Base-by-base conservation (phyloP, 1,140 invertebrate species). In the Zophobas morio region DNA sequence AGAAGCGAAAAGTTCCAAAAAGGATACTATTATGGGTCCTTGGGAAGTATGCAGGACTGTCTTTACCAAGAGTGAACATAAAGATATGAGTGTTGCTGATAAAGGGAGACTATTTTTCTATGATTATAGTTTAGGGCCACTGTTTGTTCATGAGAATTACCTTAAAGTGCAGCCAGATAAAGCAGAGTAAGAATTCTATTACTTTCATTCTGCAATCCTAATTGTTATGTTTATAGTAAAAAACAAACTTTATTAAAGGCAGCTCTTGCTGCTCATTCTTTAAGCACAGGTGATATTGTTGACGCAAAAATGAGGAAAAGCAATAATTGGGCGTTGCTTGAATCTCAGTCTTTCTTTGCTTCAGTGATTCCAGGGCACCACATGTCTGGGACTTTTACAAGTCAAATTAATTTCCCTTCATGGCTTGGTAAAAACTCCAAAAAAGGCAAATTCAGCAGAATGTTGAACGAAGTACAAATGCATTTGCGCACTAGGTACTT, bases 71-170 rank as follows among this genome's bases (percentile, higher is more conserved):
- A 90, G 94, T 46, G 94, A 97, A 72, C 94, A 96, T 80, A 93
- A 93, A 81, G 89, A 87, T 0, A 98, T 97, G 95, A 91, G 87
- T 8, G 88, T 97, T 1, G 88, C 92, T 81, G 96, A 99, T 82
- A 98, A 97, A 87, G 93, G 92, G 56, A 94, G 96, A 84, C 87
- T 99, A 49, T 99, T 99, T 87, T 99, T 99, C 87, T 93, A 96
- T 80, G 99, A 99, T 88, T 99, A 99, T 87, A 97, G 92, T 83
- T 91, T 99, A 75, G 93, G 93, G 1, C 96, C 98, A 4, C 88
- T 99, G 32, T 99, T 99, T 88, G 96, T 99, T 0, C 97, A 99
- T 85, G 98, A 99, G 86, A 99, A 99, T 88, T 99, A 99, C 88
- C 88, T 96, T 0, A 90, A 89, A 66, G 94, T 94, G 0, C 83